Base-by-base conservation (phyloP, 2,888 invertebrate species). In the Syrista parreyssii region DNA sequence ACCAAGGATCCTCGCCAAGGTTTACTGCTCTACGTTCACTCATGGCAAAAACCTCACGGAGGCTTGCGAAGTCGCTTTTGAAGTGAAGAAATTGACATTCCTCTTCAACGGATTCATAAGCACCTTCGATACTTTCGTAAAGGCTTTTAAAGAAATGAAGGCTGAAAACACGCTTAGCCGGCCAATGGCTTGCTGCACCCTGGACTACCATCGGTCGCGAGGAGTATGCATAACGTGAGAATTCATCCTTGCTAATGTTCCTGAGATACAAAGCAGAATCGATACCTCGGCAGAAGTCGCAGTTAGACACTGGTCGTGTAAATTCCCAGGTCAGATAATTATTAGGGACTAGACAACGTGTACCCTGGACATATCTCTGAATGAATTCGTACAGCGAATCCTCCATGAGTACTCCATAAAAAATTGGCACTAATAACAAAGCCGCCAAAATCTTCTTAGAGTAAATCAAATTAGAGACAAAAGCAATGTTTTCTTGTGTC, bases 51-150 rank as follows among this genome's bases (percentile, higher is more conserved):
- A 97, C 96, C 89, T 97, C 96, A 80, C 93, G 92, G 78, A 98
- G 89, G 35, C 95, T 94, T 85, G 95, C 94, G 85, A 97, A 94
- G 90, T 97, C 95, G 31, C 96, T 96, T 90, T 96, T 95, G 89
- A 97, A 97, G 87, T 96, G 96, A 76, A 97, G 93, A 92, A 97
- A 97, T 89, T 97, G 97, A 85, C 97, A 97, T 84, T 96, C 96
- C 82, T 96, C 95, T 80, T 95, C 95, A 1, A 96, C 93, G 84
- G 95, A 95, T 81, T 95, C 95, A 87, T 96, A 94, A 75, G 96
- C 95, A 75, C 95, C 96, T 1, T 93, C 93, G 73, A 94, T 94
- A 75, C 92, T 92, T 80, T 94, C 93, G 90, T 96, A 97, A 71
- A 96, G 90, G 79, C 93, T 92, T 89, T 95, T 95, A 83, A 97